Evolutionary conservation across 2,888 invertebrate genomes (phyloP).

Genomic region (Germaria angustata): DNA sequence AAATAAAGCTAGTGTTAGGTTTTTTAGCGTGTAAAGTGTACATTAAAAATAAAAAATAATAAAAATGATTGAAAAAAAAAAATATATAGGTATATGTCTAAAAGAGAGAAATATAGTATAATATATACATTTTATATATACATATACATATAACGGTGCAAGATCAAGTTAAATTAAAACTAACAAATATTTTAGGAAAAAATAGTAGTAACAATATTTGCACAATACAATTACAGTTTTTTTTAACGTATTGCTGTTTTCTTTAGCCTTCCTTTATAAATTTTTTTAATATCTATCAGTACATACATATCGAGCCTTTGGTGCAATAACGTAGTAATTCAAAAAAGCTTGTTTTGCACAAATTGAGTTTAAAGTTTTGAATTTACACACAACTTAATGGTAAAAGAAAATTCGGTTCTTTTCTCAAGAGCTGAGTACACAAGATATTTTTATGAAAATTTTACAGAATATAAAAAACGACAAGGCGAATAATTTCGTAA

Average conservation of each 20-base stretch:
- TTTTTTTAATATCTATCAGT: too few relatives aligned
- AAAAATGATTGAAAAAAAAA: conserved; percentile 9
- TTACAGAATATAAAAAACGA: too few relatives aligned
- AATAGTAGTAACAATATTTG: conserved; percentile 15
- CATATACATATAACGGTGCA: conserved; percentile 31
- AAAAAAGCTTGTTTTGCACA: too few relatives aligned
- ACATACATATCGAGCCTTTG: too few relatives aligned
- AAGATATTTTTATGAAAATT: too few relatives aligned
- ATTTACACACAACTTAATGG: too few relatives aligned
- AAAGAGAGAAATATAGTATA: conserved; percentile 32
- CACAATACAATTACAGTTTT: conserved; percentile 48
- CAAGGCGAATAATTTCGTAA: too few relatives aligned
- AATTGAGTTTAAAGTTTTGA: too few relatives aligned
- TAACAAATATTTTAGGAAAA: conserved; percentile 58
- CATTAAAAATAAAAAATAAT: conserved; percentile 39
- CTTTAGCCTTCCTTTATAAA: not conserved
- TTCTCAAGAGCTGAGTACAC: too few relatives aligned
- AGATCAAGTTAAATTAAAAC: conserved; percentile 58
- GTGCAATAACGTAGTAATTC: too few relatives aligned
- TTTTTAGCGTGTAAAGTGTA: conserved; percentile 59
- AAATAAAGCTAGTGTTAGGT: conserved; percentile 47
- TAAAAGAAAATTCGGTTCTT: too few relatives aligned
- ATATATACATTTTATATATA: conserved; percentile 15
- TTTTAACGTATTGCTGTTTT: not conserved
- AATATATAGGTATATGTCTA: conserved; percentile 48